Conservation (phyloP, 2,113 vertebrate genomes). For the Zosterops hypoxanthus region DNA sequence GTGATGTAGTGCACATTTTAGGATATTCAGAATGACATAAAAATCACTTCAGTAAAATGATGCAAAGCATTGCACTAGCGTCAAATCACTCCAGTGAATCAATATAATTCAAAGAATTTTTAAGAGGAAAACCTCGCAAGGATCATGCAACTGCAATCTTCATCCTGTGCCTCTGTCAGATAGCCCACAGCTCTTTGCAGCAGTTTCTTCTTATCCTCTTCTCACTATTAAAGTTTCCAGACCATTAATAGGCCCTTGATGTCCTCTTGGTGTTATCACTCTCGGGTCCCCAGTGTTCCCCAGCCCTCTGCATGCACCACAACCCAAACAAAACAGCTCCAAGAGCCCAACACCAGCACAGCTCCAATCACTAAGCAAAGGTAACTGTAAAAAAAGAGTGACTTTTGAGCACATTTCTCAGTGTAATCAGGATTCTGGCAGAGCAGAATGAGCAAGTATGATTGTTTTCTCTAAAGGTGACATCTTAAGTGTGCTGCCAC, state of each 20-base stretch:
- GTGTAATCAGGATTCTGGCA: background rate
- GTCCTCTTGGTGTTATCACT: background rate
- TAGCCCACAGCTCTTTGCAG: background rate
- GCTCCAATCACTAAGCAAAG: background rate
- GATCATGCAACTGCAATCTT: background rate
- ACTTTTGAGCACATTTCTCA: background rate
- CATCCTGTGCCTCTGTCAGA: background rate
- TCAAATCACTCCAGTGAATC: background rate
- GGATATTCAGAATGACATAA: background rate
- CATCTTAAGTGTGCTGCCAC: background rate
- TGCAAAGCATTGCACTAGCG: background rate
- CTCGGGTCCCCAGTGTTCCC: background rate
- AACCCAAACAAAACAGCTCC: background rate
- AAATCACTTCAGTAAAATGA: background rate
- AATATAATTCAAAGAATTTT: background rate
- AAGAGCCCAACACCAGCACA: background rate
- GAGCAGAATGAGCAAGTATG: background rate
- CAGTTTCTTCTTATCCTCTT: background rate
- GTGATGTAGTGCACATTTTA: background rate
- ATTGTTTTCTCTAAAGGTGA: background rate
- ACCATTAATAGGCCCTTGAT: background rate
- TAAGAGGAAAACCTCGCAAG: background rate
- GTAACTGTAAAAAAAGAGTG: background rate
- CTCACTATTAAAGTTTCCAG: background rate
- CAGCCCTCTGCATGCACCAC: background rate